phyloP scores from a whole-genome alignment of 1,140 invertebrate genomes.

The Cotesia typhae region DNA sequence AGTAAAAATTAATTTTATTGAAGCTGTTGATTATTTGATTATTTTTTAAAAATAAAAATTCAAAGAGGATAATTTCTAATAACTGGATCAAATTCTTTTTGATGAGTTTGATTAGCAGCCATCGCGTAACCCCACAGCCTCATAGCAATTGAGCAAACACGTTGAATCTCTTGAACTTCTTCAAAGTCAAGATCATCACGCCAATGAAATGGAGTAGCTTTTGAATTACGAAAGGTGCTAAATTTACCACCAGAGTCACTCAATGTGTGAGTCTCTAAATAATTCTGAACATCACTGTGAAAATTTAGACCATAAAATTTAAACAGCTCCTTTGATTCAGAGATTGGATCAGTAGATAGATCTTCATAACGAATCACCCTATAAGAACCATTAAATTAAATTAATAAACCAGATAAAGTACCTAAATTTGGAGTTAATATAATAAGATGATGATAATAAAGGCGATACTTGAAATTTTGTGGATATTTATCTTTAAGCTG shows the following conservation, averaged over 20 bases:
- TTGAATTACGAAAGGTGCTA: conserved; percentile 84
- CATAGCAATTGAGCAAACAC: conserved; percentile 77
- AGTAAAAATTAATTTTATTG: too few relatives aligned
- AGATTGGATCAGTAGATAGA: conserved; percentile 78
- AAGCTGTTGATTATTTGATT: too few relatives aligned
- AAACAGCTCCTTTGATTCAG: conserved; percentile 74
- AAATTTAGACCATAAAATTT: conserved; percentile 80
- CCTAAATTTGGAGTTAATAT: background rate
- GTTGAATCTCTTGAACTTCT: conserved; percentile 75
- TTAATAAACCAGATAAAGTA: background rate
- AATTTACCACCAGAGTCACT: conserved; percentile 80
- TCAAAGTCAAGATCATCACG: conserved; percentile 75
- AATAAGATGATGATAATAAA: background rate
- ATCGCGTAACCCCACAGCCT: conserved; percentile 78
- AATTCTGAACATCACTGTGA: conserved; percentile 74
- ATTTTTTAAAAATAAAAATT: conserved; percentile 30
- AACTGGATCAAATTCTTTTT: conserved; percentile 69
- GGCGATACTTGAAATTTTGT: conserved; percentile 70
- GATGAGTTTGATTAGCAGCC: conserved; percentile 66
- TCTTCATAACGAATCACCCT: conserved; percentile 88
- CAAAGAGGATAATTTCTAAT: conserved; percentile 55
- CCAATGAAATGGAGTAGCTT: conserved; percentile 86
- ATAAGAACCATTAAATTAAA: conserved; percentile 39
- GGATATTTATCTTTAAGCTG: conserved; percentile 75
- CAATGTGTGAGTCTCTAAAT: conserved; percentile 83